Percentiles rank a stretch among this genome's conserved stretches.
phyloP scores from a whole-genome alignment of 2,113 vertebrate genomes.

The Candoia aspera region DNA sequence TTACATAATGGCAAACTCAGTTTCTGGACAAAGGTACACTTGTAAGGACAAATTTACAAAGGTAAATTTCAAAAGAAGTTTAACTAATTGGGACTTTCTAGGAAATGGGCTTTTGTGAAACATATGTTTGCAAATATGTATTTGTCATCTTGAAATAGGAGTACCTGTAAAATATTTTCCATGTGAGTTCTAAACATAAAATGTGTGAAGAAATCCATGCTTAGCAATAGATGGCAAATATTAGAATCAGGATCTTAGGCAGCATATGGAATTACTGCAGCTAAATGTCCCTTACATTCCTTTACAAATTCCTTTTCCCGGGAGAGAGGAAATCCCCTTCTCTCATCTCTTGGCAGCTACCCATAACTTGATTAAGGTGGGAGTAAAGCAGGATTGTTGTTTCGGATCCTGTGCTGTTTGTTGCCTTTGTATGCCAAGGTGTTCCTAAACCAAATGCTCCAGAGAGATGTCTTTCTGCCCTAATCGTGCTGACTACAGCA shows the following conservation, averaged over 20 bases:
- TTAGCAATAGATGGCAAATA: background rate
- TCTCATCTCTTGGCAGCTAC: constrained; percentile 36
- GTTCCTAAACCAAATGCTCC: constrained; percentile 64
- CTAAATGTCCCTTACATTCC: background rate
- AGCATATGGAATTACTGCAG: fast-evolving
- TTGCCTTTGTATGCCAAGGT: constrained; percentile 47
- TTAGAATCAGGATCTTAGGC: background rate
- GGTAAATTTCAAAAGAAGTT: too few relatives aligned
- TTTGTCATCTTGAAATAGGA: background rate
- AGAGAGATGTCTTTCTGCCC: constrained; percentile 69
- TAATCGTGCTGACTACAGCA: constrained; percentile 78
- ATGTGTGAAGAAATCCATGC: background rate
- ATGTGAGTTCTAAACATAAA: background rate
- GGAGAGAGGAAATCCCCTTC: constrained; percentile 30
- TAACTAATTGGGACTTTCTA: background rate
- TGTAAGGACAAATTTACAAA: too few relatives aligned
- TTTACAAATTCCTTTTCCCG: background rate
- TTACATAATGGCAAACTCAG: background rate
- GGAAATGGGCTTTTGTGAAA: background rate
- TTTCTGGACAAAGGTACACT: background rate
- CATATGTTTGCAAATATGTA: background rate
- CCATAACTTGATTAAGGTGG: constrained; percentile 24
- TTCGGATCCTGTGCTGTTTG: constrained; percentile 40
- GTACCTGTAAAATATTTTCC: background rate
- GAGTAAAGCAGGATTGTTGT: constrained; percentile 50